These are phyloP conservation scores for Drosophila lowei DNA, from an alignment of 1,140 invertebrate species.

Conservation along the genomic window DNA sequence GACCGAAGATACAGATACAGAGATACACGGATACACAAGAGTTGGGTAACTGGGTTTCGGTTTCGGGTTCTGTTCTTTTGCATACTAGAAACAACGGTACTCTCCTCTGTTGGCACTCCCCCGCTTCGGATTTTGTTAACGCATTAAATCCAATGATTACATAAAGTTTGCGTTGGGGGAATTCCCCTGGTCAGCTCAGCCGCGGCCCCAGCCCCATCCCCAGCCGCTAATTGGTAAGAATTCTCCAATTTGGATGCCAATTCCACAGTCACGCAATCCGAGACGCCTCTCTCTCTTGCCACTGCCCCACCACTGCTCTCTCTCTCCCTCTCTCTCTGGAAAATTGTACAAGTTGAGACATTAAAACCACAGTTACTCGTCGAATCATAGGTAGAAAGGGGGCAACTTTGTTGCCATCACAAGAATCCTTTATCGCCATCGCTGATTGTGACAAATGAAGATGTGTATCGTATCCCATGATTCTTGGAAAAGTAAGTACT, in stretches of 20 bases:
- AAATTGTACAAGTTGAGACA: constrained; percentile 68
- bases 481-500: not conserved
- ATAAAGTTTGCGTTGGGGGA: constrained; percentile 41
- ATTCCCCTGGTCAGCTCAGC: not conserved
- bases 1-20: not conserved
- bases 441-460: constrained; percentile 37
- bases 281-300: not conserved
- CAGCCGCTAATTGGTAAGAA: constrained; percentile 39
- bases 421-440: constrained; percentile 1
- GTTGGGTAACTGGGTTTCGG: constrained; percentile 46
- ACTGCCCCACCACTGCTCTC: no score
- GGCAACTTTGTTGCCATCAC: constrained; percentile 20
- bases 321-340: constrained; percentile 11
- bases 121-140: constrained; percentile 56
- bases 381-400: constrained; percentile 6
- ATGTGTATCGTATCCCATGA: not conserved
- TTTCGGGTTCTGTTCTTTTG: constrained; percentile 29
- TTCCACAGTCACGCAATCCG: constrained; percentile 38
- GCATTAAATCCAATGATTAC: constrained; percentile 75
- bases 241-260: constrained; percentile 29
- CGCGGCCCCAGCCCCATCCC: not conserved
- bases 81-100: constrained; percentile 55
- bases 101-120: constrained; percentile 1
- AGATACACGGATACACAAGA: constrained; percentile 6
- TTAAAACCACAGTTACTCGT: constrained; percentile 57